Percentiles rank a stretch among this genome's conserved stretches.
Evolutionary conservation across 2,797 vertebrate species (phyloP).

Genomic region (Rhabdomys pumilio): DNA sequence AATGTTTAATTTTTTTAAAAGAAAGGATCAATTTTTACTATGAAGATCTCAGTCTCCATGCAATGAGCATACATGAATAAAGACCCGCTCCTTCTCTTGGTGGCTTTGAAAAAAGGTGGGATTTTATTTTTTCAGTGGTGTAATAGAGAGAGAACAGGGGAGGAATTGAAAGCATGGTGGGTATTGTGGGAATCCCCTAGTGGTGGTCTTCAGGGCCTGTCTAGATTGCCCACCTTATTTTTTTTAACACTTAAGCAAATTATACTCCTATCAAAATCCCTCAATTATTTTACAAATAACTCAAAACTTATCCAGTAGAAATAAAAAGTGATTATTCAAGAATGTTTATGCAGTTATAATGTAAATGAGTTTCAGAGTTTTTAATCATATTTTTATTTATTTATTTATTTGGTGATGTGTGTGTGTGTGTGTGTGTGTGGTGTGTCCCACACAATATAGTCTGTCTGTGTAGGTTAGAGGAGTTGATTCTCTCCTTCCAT

Average conservation of each 20-base stretch:
- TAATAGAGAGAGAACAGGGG: rapidly evolving
- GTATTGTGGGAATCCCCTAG: rapidly evolving
- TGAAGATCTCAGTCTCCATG: background rate
- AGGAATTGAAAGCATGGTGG: too few relatives aligned
- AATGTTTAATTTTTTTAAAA: background rate
- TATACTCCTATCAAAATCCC: background rate
- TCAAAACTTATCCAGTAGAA: constrained; percentile 19
- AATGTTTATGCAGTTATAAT: background rate
- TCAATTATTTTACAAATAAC: background rate
- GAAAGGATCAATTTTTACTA: background rate
- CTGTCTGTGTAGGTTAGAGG: background rate
- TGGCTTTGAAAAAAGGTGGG: background rate
- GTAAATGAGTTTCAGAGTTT: background rate
- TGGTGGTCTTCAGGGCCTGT: background rate
- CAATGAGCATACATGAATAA: background rate
- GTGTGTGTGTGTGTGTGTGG: background rate
- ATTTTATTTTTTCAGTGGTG: rapidly evolving
- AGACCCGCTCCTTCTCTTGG: background rate
- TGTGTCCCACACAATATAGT: background rate
- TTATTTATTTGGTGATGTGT: background rate
- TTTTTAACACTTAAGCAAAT: background rate
- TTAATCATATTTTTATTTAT: background rate
- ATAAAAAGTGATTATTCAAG: background rate
- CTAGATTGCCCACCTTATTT: background rate
- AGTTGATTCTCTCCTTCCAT: background rate